These are phyloP conservation scores for Paragorgia papillata DNA, from an alignment of 92 coral and sea anemone genomes.

Conservation along the genomic window DNA sequence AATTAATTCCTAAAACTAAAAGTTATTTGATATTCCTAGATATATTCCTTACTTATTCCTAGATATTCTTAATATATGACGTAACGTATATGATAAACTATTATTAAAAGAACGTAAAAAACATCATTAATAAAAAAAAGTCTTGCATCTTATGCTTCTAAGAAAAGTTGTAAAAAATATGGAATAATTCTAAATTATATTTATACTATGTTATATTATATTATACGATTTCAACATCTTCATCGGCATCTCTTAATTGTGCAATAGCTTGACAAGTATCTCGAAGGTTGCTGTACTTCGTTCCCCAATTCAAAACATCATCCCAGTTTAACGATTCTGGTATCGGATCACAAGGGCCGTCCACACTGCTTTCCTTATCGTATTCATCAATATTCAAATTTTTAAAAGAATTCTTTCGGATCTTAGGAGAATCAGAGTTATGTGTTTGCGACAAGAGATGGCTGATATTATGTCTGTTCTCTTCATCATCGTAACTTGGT, in stretches of 20 bases:
- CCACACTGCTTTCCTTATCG: slow-evolving; percentile 61
- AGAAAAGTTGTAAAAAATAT: slow-evolving; percentile 22
- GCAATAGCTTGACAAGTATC: slow-evolving; percentile 89
- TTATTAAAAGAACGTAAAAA: too few species aligned
- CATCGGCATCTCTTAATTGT: slow-evolving; percentile 60
- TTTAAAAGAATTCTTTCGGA: not conserved
- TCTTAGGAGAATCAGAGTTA: slow-evolving; percentile 18
- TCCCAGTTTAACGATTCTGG: slow-evolving; percentile 86
- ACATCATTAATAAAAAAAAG: too few species aligned
- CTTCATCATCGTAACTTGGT: slow-evolving; percentile 64
- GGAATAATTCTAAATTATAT: not conserved
- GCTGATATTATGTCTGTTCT: slow-evolving; percentile 21
- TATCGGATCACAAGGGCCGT: slow-evolving; percentile 66
- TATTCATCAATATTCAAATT: slow-evolving; percentile 65
- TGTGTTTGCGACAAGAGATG: slow-evolving; percentile 15
- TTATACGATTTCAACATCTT: slow-evolving; percentile 35
- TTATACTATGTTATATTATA: too few species aligned
- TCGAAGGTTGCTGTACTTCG: slow-evolving; percentile 78
- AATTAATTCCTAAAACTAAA: too few species aligned
- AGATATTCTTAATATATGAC: too few species aligned
- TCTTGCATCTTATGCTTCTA: slow-evolving; percentile 71
- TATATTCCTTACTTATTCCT: too few species aligned
- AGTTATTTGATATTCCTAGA: too few species aligned
- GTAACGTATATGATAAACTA: too few species aligned
- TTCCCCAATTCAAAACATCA: slow-evolving; percentile 86